Percentiles rank a stretch among this genome's conserved stretches.
Evolutionary conservation across 2,888 invertebrate genomes (phyloP).

Genomic region (Ommatoiulus sabulosus): DNA sequence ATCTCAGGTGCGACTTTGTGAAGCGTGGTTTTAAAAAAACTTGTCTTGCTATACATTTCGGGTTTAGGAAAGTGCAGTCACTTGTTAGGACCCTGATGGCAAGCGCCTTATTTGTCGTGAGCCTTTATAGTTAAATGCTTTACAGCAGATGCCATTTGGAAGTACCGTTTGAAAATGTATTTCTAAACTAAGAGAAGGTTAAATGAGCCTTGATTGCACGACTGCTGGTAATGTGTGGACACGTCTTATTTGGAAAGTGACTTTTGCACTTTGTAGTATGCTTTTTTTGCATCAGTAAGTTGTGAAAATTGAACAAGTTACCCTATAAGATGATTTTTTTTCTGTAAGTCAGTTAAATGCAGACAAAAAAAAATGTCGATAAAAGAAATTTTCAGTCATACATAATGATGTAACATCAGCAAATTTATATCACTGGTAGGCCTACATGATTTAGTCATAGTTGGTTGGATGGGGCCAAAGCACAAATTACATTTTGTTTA

Average conservation of each 20-base stretch:
- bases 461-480: neutral
- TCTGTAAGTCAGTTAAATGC: neutral
- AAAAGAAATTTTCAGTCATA: too few species aligned
- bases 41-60: neutral
- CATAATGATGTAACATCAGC: neutral
- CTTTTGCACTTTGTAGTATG: too few species aligned
- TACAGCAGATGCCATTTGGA: neutral
- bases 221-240: too few species aligned
- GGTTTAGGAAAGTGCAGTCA: neutral
- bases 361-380: too few species aligned
- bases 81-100: neutral
- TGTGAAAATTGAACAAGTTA: too few species aligned
- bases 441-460: neutral
- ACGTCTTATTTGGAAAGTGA: too few species aligned
- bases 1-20: neutral
- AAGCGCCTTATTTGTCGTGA: conserved; percentile 15
- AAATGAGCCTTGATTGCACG: too few species aligned
- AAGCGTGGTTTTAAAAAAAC: neutral
- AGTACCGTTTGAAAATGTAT: too few species aligned
- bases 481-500: neutral
- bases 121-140: neutral
- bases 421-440: neutral
- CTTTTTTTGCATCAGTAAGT: too few species aligned
- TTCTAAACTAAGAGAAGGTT: too few species aligned
- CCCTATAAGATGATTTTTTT: neutral